Base-by-base conservation (phyloP, 2,113 vertebrate species). In the Trematocara zebra region DNA sequence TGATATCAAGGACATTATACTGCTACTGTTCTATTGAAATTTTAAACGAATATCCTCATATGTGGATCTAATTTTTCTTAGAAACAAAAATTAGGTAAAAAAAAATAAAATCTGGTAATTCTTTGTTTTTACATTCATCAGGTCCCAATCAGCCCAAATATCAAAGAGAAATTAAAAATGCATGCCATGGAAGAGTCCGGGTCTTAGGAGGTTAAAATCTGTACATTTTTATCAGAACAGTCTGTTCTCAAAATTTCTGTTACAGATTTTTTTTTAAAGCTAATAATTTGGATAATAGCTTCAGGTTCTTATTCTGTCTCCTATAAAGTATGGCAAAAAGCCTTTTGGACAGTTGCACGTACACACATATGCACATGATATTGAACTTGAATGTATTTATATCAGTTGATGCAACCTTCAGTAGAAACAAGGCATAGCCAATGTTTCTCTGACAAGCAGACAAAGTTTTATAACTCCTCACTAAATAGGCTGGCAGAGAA, bases 381-480 rank as follows among this genome's bases (percentile, higher is more conserved):
- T 28, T 76, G 26, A 49, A 76, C 44, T 49, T 37, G 33, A 87
- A 82, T 72, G 31, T 33, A 74, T 82, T 42, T 42, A 17, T 40
- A 52, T 80, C 78, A 82, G 47, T 52, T 74, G 69, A 47, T 76
- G 23, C 26, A 69, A 81, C 81, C 51, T 26, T 74, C 42, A 49
- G 42, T 49, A 18, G 56, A 80, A 79, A 74, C 53, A 81, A 67
- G 79, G 33, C 44, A 12, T 11, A 9, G 28, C 52, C 2, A 7
- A 47, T 35, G 6, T 80, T 42, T 44, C 64, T 86, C 47, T 69
- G 2, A 47, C 40, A 47, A 74, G 42, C 69, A 74, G 42, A 47
- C 8, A 6, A 72, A 76, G 44, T 88, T 82, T 84, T 67, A 85
- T 59, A 87, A 84, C 35, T 84, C 90, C 42, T 78, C 80, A 31